Evolutionary conservation across 2,113 vertebrate species (phyloP), one percentile per base, ranked within the genome.

Genomic region (Gymnogyps californianus): DNA sequence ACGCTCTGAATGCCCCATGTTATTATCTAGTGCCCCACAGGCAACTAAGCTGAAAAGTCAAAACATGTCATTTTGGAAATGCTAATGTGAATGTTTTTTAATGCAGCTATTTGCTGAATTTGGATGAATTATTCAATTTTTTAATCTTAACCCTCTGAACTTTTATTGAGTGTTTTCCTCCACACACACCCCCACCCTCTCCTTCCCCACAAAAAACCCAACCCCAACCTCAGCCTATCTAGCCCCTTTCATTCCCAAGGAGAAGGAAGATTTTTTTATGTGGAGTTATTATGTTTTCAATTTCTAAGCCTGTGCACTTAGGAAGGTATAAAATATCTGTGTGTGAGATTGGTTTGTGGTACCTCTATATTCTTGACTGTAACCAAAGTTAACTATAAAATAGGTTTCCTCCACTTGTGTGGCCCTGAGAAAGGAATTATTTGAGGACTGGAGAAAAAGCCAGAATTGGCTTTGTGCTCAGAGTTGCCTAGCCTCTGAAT

Each of bases 141-240:
- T 82, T 7, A 12, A 40, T 34, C 44, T 86, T 64, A 83, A 42
- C 16, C 6, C 14, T 52, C 17, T 78, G 15, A 51, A 34, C 28
- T 91, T 76, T 26, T 58, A 49, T 13, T 49, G 26, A 47, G 11
- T 36, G 3, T 75, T 95, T 76, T 72, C 8, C 12, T 87, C 5
- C 32, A 31, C 26, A 5, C 5, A 4, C 10, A 13, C 11, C 2
- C 6, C 12, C 3, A 4, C 6, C 13, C 6, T 8, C 4, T 42
- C 6, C 4, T 55, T 14, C 11, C 13, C 10, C 5, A 26, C 14
- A 74, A 36, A 62, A 46, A 42, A 10, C 5, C 22, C 21, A 89
- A 21, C 6, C 6, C 28, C 13, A 46, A 5, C 10, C 10, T 81
- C 58, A 82, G 25, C 16, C 42, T 67, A 11, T 58, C 25, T 59